Evolutionary conservation across 2,797 vertebrate species (phyloP).

Genomic region (Halcyon smyrnensis): DNA sequence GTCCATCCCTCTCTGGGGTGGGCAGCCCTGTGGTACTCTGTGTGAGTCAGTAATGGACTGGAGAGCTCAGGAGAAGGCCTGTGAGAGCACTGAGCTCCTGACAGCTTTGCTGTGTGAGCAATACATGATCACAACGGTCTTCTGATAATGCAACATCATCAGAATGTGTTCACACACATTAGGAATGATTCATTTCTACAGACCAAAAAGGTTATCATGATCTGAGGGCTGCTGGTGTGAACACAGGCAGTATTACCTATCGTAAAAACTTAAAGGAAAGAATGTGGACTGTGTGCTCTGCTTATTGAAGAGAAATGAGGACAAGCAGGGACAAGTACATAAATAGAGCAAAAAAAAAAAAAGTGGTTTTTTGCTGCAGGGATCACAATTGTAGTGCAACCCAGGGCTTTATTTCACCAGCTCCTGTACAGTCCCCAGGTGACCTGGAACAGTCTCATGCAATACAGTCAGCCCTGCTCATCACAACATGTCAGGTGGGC

Average conservation of each 20-base stretch:
- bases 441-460: not conserved
- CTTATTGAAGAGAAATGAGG: not conserved
- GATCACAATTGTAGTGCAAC: not conserved
- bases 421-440: not conserved
- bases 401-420: not conserved
- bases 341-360: not conserved
- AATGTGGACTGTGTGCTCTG: not conserved
- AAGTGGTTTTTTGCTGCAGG: not conserved
- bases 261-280: not conserved
- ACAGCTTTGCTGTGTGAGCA: slow-evolving; percentile 14
- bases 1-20: not conserved
- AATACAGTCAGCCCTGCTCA: not conserved
- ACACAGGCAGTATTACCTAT: not conserved
- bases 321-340: not conserved
- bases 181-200: not conserved
- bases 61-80: not conserved
- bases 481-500: accelerated
- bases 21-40: accelerated
- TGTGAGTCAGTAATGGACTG: not conserved
- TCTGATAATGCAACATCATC: not conserved
- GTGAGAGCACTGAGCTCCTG: not conserved
- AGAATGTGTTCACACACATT: not conserved
- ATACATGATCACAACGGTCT: not conserved
- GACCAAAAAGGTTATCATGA: not conserved
- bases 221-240: not conserved